Evolutionary conservation across 2,888 invertebrate species (phyloP).

Genomic region (Erynnis tages): DNA sequence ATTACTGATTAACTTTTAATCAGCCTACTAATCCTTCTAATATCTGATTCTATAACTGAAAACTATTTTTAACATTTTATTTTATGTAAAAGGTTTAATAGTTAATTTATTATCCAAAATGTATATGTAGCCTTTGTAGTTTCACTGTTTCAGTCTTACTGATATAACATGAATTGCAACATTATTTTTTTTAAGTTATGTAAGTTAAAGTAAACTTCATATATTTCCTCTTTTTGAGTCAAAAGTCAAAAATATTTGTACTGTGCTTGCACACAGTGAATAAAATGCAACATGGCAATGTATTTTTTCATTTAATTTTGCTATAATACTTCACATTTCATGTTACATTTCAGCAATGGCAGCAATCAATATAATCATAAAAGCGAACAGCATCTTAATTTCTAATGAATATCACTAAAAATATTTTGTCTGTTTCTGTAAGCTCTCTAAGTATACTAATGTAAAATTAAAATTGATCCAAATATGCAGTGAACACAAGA

Average conservation of each 20-base stretch:
- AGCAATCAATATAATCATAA: neutral
- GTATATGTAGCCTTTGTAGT: neutral
- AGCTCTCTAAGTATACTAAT: slow-evolving; percentile 5
- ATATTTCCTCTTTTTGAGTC: too few species aligned
- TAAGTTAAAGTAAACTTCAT: too few species aligned
- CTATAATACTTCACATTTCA: too few species aligned
- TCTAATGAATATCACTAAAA: slow-evolving; percentile 10
- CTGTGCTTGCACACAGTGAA: too few species aligned
- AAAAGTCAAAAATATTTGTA: too few species aligned
- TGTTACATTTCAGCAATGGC: neutral
- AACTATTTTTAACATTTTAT: slow-evolving; percentile 2
- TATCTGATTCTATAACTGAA: too few species aligned
- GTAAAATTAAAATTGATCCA: neutral
- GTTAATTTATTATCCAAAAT: slow-evolving; percentile 13
- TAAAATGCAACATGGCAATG: too few species aligned
- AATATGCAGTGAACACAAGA: slow-evolving; percentile 16
- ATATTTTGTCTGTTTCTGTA: slow-evolving; percentile 9
- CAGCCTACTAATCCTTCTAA: too few species aligned
- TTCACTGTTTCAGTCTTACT: neutral
- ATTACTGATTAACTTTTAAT: too few species aligned
- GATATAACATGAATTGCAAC: too few species aligned
- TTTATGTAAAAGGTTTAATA: slow-evolving; percentile 13
- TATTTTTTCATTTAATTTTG: too few species aligned
- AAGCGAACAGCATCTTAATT: slow-evolving; percentile 12
- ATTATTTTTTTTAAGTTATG: too few species aligned